Percentiles rank a stretch among this genome's conserved stretches.
phyloP scores from a whole-genome alignment of 2,888 invertebrate species.

The Hydraecia micacea region DNA sequence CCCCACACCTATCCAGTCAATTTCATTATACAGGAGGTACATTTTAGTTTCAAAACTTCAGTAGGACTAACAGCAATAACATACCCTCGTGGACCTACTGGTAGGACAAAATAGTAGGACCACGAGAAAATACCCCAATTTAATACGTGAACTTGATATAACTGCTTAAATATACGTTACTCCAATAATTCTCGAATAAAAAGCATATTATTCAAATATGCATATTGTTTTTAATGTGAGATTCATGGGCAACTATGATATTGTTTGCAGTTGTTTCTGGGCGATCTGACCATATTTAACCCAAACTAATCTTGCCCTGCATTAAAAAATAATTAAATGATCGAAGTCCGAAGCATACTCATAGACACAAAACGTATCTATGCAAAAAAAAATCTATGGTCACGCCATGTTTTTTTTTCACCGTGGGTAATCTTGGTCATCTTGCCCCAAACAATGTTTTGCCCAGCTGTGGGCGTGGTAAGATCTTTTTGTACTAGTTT shows the following conservation, averaged over 20 bases:
- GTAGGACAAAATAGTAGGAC: too few species aligned
- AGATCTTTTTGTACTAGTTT: constrained; percentile 73
- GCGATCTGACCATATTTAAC: constrained; percentile 55
- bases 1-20: too few species aligned
- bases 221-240: constrained; percentile 40
- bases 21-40: too few species aligned
- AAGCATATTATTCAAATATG: constrained; percentile 30
- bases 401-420: not conserved
- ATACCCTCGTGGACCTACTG: too few species aligned
- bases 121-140: too few species aligned
- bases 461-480: constrained; percentile 50
- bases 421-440: constrained; percentile 47
- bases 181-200: constrained; percentile 5
- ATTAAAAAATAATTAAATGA: constrained; percentile 24
- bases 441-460: constrained; percentile 52
- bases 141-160: not conserved
- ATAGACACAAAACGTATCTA: constrained; percentile 1
- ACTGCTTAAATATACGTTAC: constrained; percentile 9
- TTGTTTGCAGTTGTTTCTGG: constrained; percentile 48
- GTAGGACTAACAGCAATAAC: too few species aligned
- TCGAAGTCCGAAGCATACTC: constrained; percentile 10
- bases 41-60: too few species aligned
- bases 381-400: constrained; percentile 6
- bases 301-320: constrained; percentile 46
- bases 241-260: constrained; percentile 46